Evolutionary conservation across 2,797 vertebrate genomes (phyloP).

Genomic region (Anisognathus igniventris): DNA sequence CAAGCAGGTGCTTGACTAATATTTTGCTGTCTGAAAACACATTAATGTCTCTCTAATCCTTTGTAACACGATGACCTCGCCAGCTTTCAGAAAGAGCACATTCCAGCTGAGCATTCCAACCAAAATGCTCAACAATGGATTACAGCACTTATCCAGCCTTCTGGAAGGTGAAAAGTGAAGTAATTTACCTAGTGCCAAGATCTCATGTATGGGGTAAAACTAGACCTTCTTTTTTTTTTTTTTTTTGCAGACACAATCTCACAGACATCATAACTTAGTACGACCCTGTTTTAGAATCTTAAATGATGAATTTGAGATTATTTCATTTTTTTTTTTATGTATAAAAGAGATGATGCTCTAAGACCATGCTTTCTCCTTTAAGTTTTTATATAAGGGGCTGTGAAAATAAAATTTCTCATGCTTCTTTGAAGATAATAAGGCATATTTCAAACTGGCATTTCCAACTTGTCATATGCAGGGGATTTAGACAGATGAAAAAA

Average conservation of each 20-base stretch:
- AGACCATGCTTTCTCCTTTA: neutral
- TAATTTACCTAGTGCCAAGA: neutral
- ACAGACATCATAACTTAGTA: neutral
- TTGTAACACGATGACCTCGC: neutral
- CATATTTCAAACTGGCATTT: neutral
- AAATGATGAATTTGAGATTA: neutral
- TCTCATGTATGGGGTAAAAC: neutral
- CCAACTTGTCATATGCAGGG: neutral
- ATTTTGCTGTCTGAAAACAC: constrained; percentile 9
- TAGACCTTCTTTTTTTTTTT: neutral
- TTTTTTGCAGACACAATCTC: neutral
- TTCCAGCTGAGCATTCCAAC: constrained; percentile 14
- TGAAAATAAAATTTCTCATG: neutral
- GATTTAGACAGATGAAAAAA: neutral
- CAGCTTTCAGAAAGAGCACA: constrained; percentile 16
- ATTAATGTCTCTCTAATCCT: neutral
- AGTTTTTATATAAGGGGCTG: neutral
- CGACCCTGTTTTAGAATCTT: neutral
- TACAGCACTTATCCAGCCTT: neutral
- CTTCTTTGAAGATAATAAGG: neutral
- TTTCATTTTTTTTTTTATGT: neutral
- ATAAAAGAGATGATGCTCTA: neutral
- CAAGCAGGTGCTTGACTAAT: constrained; percentile 1
- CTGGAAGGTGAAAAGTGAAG: neutral
- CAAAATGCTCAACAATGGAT: neutral